These are phyloP conservation scores for Sebastes reedi DNA, from an alignment of 2,797 vertebrate species.

Conservation along the genomic window DNA sequence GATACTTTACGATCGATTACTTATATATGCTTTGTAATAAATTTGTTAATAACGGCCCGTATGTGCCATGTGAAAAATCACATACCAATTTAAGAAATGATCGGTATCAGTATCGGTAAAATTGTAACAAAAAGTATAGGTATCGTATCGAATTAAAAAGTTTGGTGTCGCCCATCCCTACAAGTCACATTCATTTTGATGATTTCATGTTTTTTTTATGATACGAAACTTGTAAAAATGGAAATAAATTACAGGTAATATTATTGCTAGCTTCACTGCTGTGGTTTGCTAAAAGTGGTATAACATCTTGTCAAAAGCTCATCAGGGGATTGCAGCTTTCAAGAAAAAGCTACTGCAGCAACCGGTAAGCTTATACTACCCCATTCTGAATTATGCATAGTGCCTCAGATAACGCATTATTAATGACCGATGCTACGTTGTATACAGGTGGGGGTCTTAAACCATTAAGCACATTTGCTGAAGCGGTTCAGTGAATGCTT, in stretches of 20 bases:
- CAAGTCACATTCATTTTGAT: neutral
- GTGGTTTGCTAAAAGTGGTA: neutral
- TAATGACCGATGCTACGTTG: conserved; percentile 17
- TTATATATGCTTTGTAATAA: too few relatives aligned
- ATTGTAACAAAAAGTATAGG: too few relatives aligned
- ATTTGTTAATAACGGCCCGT: too few relatives aligned
- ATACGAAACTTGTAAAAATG: neutral
- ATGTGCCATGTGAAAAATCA: too few relatives aligned
- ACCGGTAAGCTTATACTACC: conserved; percentile 1
- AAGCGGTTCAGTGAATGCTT: conserved; percentile 3
- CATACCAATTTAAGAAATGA: too few relatives aligned
- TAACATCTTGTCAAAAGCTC: neutral
- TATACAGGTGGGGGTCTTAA: conserved; percentile 31
- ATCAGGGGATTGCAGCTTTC: neutral
- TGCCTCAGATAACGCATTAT: conserved; percentile 11
- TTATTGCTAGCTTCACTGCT: neutral
- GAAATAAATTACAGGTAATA: neutral
- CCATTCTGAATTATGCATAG: conserved; percentile 29
- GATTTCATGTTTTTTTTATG: neutral
- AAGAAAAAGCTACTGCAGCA: neutral
- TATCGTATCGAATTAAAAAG: too few relatives aligned
- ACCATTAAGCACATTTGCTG: conserved; percentile 13
- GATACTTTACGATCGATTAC: too few relatives aligned
- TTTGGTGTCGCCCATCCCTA: too few relatives aligned
- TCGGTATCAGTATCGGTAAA: too few relatives aligned